Base-by-base conservation (phyloP, 2,797 vertebrate genomes). In the Numenius phaeopus region DNA sequence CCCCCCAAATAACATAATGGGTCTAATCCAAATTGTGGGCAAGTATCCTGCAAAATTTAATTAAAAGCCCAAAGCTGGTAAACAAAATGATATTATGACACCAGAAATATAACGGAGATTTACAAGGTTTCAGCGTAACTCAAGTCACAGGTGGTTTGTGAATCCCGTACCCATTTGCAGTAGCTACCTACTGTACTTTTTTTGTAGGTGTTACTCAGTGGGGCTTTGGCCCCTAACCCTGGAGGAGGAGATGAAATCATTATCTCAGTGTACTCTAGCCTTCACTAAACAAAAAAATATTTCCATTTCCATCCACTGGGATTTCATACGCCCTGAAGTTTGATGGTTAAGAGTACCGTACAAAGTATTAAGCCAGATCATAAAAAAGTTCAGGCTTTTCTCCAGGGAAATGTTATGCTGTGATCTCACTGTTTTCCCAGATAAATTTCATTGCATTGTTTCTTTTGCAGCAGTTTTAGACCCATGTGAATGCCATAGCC, bases 371-470 rank as follows among this genome's bases (percentile, higher is more conserved):
- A 94, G 84, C 79, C 94, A 96, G 84, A 92, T 61, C 92, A 79
- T 90, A 92, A 94, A 94, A 90, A 89, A 72, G 81, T 92, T 96
- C 92, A 89, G 64, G 47, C 65, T 97, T 96, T 96, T 96, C 96
- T 97, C 95, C 86, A 88, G 84, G 79, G 97, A 96, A 96, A 94
- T 49, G 79, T 85, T 92, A 89, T 21, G 58, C 91, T 94, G 95
- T 95, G 94, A 96, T 96, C 94, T 96, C 95, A 96, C 94, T 95
- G 87, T 94, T 97, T 97, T 96, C 87, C 89, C 91, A 94, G 96
- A 96, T 94, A 97, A 88, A 94, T 97, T 96, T 96, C 96, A 94
- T 32, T 91, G 92, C 94, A 94, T 94, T 96, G 87, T 96, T 97
- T 91, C 95, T 94, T 94, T 88, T 94, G 94, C 94, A 88, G 92